Base-by-base conservation (phyloP, 2,888 invertebrate genomes). In the Acanthosepion esculentum region DNA sequence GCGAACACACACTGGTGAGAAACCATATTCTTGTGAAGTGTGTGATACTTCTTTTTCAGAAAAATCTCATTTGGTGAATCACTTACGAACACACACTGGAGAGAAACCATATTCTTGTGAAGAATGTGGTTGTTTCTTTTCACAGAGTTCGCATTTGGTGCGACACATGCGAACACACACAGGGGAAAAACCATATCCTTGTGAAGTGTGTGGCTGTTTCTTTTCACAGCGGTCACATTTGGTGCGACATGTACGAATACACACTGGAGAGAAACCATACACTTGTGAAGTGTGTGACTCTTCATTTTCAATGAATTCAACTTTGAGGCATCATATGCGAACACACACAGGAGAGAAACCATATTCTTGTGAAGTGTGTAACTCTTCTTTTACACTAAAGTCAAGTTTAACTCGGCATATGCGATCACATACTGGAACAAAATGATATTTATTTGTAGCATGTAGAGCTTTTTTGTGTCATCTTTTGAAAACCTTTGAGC, bases 231-330 rank as follows among this genome's bases (percentile, higher is more conserved):
- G 41, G 33, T 41, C 33, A 41, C 33, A 98, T 97, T 97, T 98
- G 95, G 98, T 98, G 95, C 98, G 98, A 95, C 98, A 98, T 96
- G 97, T 98, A 97, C 96, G 98, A 64, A 98, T 98, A 95, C 98
- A 98, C 97, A 97, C 97, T 41, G 97, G 97, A 48, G 97, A 97
- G 95, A 97, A 97, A 94, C 97, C 97, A 0, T 97, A 96, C 95
- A 95, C 97, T 93, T 98, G 98, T 97, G 97, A 98, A 96, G 97
- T 97, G 95, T 98, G 98, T 96, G 97, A 98, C 93, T 98, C 98
- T 6, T 97, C 98, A 95, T 98, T 98, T 50, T 12, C 50, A 50
- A 50, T 50, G 50, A 50, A 50, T 50, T 50, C 50, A 50, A 50
- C 50, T 50, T 50, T 50, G 50, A 8, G 50, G 50, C 50, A 50